phyloP scores from a whole-genome alignment of 1,140 invertebrate genomes.

The Ruditapes philippinarum region DNA sequence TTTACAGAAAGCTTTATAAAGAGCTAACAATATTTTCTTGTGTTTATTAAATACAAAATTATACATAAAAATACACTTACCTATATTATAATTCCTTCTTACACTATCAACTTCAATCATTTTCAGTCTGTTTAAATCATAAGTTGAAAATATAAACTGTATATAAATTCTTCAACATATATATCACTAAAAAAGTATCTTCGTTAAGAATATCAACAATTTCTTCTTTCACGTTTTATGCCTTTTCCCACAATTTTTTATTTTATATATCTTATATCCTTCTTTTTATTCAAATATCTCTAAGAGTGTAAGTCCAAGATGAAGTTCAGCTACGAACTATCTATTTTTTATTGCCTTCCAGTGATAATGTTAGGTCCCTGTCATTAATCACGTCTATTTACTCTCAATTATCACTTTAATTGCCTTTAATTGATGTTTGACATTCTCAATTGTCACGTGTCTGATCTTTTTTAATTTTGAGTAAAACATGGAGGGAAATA shows the following conservation, averaged over 20 bases:
- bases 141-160: too few species aligned
- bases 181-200: too few species aligned
- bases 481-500: neutral
- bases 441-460: slow-evolving; percentile 60
- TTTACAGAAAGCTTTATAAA: too few species aligned
- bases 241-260: too few species aligned
- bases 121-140: too few species aligned
- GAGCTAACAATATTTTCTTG: too few species aligned
- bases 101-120: slow-evolving; percentile 62
- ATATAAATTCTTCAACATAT: too few species aligned
- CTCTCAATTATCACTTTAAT: slow-evolving; percentile 61
- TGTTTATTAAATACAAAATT: neutral
- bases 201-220: too few species aligned
- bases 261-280: too few species aligned
- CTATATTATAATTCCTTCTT: slow-evolving; percentile 37
- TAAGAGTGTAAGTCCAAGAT: neutral
- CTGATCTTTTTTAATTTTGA: slow-evolving; percentile 18
- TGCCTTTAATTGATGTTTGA: slow-evolving; percentile 10
- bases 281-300: neutral
- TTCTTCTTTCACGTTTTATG: too few species aligned
- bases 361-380: neutral
- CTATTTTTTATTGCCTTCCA: neutral
- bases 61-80: slow-evolving; percentile 26
- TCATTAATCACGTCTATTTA: slow-evolving; percentile 58
- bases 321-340: neutral